Evolutionary conservation across 2,888 invertebrate genomes (phyloP).

Genomic region (Melanchra persicariae): DNA sequence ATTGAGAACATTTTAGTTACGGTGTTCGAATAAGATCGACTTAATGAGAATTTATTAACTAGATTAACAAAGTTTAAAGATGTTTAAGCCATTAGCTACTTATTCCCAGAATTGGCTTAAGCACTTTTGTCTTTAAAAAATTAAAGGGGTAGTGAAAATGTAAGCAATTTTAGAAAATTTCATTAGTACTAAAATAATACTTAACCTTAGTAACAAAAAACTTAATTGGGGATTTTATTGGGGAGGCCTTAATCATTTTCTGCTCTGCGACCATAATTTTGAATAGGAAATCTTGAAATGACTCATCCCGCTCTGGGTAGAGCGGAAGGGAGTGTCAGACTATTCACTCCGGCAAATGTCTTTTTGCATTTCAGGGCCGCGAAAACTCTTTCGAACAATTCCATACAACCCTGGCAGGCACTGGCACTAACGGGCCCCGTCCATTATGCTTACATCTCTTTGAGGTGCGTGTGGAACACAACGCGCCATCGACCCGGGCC

Average conservation of each 20-base stretch:
- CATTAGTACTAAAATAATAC: neutral
- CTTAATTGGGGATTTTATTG: no score
- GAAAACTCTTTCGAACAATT: no score
- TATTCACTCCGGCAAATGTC: no score
- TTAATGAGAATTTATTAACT: constrained; percentile 11
- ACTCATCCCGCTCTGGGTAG: no score
- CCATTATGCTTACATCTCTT: no score
- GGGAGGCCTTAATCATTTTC: neutral
- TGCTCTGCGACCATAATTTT: neutral
- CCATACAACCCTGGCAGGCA: no score
- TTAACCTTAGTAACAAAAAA: neutral
- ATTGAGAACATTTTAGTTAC: constrained; percentile 7
- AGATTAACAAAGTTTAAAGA: constrained; percentile 20
- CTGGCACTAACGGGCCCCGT: no score
- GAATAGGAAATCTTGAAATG: no score
- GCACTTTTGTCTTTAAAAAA: neutral
- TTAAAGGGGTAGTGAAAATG: neutral
- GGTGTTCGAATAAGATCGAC: neutral
- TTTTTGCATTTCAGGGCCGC: no score
- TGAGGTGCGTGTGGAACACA: no score
- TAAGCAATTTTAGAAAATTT: constrained; percentile 15
- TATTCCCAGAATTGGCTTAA: neutral
- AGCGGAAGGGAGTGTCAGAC: no score
- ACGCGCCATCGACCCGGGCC: no score
- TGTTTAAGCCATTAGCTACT: constrained; percentile 9